Evolutionary conservation across 2,113 vertebrate species (phyloP).

Genomic region (Marmota monax): DNA sequence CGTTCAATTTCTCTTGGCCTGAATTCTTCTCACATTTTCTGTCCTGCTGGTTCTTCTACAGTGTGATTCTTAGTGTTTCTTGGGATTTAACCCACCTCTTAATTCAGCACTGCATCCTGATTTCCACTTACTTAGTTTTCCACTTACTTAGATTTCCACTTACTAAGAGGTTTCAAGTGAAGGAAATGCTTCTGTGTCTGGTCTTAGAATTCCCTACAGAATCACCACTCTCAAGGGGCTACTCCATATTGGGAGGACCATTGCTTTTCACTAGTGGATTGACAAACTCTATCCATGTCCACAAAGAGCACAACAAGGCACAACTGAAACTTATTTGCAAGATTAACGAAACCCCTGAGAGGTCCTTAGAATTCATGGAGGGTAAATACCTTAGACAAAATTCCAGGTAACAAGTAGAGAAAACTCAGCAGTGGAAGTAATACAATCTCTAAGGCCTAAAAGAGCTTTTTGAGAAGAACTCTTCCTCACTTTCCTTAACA

Average conservation of each 20-base stretch:
- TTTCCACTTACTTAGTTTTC: background rate
- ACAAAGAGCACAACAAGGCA: background rate
- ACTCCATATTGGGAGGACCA: rapidly evolving
- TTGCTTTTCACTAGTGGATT: background rate
- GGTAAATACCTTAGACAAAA: background rate
- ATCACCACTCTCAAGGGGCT: background rate
- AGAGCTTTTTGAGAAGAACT: background rate
- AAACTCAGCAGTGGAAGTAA: background rate
- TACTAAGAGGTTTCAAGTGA: background rate
- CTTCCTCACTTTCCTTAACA: background rate
- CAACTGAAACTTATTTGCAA: background rate
- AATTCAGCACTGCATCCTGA: background rate
- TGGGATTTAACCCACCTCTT: background rate
- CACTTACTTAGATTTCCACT: background rate
- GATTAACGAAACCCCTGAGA: background rate
- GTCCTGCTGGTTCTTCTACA: background rate
- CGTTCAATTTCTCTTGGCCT: background rate
- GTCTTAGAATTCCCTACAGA: background rate
- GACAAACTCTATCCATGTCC: background rate
- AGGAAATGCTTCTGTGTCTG: background rate
- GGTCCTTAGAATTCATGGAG: background rate
- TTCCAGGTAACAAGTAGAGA: background rate
- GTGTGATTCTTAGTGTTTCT: background rate
- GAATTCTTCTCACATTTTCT: background rate
- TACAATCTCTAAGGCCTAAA: background rate